Evolutionary conservation across 2,797 vertebrate species (phyloP), one percentile per base, ranked within the genome.

Genomic region (Ctenosaura bakeri): DNA sequence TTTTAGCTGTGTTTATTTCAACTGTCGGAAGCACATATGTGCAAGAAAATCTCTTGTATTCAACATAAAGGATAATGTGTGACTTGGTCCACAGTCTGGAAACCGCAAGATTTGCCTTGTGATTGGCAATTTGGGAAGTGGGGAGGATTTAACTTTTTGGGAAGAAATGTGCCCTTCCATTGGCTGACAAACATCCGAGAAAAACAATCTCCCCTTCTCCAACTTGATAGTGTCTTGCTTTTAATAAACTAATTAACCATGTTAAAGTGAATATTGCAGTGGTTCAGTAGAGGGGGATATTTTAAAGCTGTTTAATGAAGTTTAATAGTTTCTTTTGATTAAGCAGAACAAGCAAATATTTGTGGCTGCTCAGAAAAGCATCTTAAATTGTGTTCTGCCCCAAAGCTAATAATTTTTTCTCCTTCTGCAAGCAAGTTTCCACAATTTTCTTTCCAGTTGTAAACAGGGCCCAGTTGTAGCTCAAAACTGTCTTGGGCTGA

Each of bases 231-330:
- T 71, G 62, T 54, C 74, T 84, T 79, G 74, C 74, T 85, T 56
- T 69, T 85, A 89, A 89, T 85, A 50, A n/a, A 79, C 46, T 83
- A 62, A 89, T 89, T 89, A 89, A 71, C 50, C 73, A 78, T 85
- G 74, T 56, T 79, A 69, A 89, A 85, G 62, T 73, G 52, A 85
- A 78, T 78, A 85, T 79, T 56, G 62, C 26, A 56, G 62, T 38
- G 12, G 59, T 46, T 89, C 74, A 42, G 22, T 85, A 38, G 83
- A 85, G 14, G 38, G 54, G 69, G 82, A 56, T 56, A 79, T 56
- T 80, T 85, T 54, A 38, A 69, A 79, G 74, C 50, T 32, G 32
- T 78, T 71, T 78, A 85, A 89, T 79, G 83, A 85, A 85, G 74
- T 42, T 42, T 13, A 79, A 78, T 76, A 24, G 62, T 89, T 89